Base-by-base conservation (phyloP, 2,888 invertebrate genomes). In the Cephus sareptanus region DNA sequence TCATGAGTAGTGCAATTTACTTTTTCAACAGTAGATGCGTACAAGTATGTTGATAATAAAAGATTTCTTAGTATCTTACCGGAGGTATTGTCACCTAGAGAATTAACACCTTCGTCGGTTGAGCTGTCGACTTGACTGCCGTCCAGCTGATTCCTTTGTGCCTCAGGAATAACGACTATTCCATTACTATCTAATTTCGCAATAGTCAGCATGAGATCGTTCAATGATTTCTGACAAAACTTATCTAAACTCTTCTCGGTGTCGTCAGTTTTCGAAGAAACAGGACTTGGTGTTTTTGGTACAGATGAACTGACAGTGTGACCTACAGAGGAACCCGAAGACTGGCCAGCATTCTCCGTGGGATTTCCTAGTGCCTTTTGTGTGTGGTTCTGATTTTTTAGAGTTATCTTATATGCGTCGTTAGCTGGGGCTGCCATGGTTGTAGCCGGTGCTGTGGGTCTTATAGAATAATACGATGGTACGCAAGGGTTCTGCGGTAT, bases 121-220 rank as follows among this genome's bases (percentile, higher is more conserved):
- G 95, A 95, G 89, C 96, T 95, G 90, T 96, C 96, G 83, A 96
- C 96, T 91, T 94, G 95, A 13, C 88, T 82, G 4, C 89, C 88
- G 75, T 91, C 92, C 80, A 89, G 81, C 77, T 90, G 90, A 83
- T 87, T 89, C 80, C 89, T 90, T 87, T 94, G 94, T 11, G 93
- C 93, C 92, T 95, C 95, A 0, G 95, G 94, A 84, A 95, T 92
- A 35, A 95, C 94, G 89, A 96, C 95, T 81, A 97, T 97, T 73
- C 97, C 97, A 92, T 97, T 97, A 34, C 96, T 96, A 92, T 97
- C 97, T 87, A 97, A 92, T 92, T 97, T 96, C 81, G 97, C 97
- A 90, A 97, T 97, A 79, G 97, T 97, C 79, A 96, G 96, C 95
- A 97, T 96, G 83, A 97, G 92, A 93, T 97, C 97, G 89, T 96